Base-by-base conservation (phyloP, 64 coral and sea anemone species). In the Montipora efflorescens region DNA sequence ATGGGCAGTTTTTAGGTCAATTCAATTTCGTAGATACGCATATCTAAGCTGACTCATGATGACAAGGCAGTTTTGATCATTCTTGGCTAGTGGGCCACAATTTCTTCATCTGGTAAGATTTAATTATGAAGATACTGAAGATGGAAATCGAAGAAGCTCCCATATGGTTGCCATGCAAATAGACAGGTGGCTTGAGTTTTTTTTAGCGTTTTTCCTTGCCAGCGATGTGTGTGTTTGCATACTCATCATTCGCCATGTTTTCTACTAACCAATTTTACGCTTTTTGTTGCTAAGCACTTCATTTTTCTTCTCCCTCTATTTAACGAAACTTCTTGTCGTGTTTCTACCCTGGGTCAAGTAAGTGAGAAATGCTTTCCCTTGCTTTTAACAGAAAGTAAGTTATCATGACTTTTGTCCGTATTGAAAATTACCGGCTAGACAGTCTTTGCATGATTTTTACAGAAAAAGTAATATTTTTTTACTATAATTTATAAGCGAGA, bases 401-500 rank as follows among this genome's bases (percentile, higher is more conserved):
- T 36, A 36, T 36, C 36, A 36, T 36, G 36, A 36, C 36, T 36
- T 36, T 36, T 36, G 36, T 36, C 36, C 36, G 36, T 36, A 36
- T 36, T 36, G 36, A 36, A 36, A 36, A 36, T 36, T 36, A 36
- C 36, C 36, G 62, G 11, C 4, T 14, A 3, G 4, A 67, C 10
- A 14, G 16, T 1, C 28, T 3, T 45, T 76, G 93, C 82, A 61
- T 74, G 95, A 14, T 68, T 95, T 81, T 47, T 75, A 45, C 9
- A 59, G 21, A 88, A 92, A 16, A 87, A 86, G 45, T 67, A 57
- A 61, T 7, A 64, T 14, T 64, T 16, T 61, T n/a, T 88, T 79
- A 10, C 75, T 91, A 83, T 81, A 95, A 90, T 95, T 93, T 68
- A 57, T 98, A 23, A 3, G 14, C 76, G 4, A 19, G 48, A 49